A percentile compares a stretch with the other conserved stretches of the same genome.
Evolutionary conservation across 2,113 vertebrate species (phyloP).

Genomic region (Gopherus flavomarginatus): DNA sequence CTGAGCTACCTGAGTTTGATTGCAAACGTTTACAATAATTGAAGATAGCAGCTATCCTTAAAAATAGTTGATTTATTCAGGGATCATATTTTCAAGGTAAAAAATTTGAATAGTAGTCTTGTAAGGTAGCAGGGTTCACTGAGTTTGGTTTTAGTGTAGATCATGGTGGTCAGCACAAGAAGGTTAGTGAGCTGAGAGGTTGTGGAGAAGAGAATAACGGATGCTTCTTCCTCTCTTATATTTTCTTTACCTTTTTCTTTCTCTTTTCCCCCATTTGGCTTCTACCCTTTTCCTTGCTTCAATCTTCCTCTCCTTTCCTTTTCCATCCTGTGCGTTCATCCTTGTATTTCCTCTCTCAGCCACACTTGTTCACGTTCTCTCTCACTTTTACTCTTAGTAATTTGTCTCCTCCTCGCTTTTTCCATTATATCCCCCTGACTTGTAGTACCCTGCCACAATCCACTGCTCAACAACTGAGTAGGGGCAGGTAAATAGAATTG

Average conservation of each 20-base stretch:
- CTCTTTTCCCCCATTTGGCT: neutral
- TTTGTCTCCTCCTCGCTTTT: neutral
- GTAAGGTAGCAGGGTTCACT: neutral
- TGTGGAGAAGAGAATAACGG: neutral
- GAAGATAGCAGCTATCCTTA: slow-evolving; percentile 34
- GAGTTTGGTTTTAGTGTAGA: neutral
- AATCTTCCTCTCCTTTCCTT: neutral
- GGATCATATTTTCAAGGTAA: slow-evolving; percentile 25
- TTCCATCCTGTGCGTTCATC: neutral
- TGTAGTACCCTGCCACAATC: neutral
- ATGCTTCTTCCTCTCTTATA: neutral
- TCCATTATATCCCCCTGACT: neutral
- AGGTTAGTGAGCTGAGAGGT: neutral
- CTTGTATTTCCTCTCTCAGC: neutral
- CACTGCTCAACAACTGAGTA: neutral
- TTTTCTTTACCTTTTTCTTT: neutral
- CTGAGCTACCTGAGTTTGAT: neutral
- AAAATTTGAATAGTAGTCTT: neutral
- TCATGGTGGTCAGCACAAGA: neutral
- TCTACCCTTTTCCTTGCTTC: neutral
- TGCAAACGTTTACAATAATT: neutral
- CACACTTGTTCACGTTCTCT: neutral
- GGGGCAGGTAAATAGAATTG: neutral
- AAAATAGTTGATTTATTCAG: slow-evolving; percentile 38
- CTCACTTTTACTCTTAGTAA: neutral